Evolutionary conservation across 2,797 vertebrate genomes (phyloP), one percentile per base, ranked within the genome.

Genomic region (Channa striata): DNA sequence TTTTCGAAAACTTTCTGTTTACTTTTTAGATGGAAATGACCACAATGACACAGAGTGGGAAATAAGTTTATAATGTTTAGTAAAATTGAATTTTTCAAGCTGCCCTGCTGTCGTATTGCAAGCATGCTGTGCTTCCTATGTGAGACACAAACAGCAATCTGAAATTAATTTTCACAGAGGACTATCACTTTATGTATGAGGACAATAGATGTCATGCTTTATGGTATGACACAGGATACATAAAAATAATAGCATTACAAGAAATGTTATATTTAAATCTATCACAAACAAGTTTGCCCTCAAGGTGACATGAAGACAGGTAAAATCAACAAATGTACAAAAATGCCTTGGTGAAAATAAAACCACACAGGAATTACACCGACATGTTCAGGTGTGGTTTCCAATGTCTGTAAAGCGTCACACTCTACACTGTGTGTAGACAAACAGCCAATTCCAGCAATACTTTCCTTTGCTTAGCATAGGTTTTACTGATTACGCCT

Each of bases 41-140:
- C 11, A 11, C 58, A 40, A 51, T 60, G 7, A 34, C 46, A 34
- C 13, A 53, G n/a, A 36, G 33, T 14, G 23, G 34, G 23, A 40
- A 52, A 50, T 0, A 11, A 36, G 13, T 37, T 47, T 42, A 43
- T 34, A 66, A 59, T 40, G 40, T 8, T 72, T 25, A 8, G 23
- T 51, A 16, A 56, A 61, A 61, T 42, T 46, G 33, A 33, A 43
- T 57, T 51, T 50, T 43, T 16, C 8, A 51, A 44, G 10, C 8
- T 17, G 11, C 25, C 21, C 8, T 56, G 43, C n/a, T n/a, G 17
- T 44, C 19, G 17, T 44, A 44, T 43, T 43, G 2, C 16, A 43
- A n/a, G 17, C 16, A 17, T n/a, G 8, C 17, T 37, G 8, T 37
- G 36, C 1, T 11, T 8, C 36, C 11, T 43, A 43, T 43, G 8